A percentile compares a stretch with the other conserved stretches of the same genome.
Conservation (phyloP, 2,888 invertebrate species). For the Drosophila formosana region DNA sequence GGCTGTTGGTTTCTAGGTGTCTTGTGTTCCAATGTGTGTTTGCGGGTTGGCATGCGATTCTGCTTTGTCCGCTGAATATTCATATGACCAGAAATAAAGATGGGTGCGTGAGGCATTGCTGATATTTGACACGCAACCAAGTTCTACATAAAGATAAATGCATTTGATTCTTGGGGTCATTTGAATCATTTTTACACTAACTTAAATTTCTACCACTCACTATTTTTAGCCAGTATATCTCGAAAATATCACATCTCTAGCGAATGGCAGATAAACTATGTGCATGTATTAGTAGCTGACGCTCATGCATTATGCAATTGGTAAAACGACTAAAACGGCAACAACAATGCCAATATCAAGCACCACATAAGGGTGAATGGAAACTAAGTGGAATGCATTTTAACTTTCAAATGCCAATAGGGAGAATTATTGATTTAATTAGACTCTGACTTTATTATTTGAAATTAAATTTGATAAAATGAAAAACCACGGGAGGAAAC, state of each 20-base stretch:
- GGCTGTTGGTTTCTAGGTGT: slow-evolving; percentile 17
- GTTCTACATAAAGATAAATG: no score
- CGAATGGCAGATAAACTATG: slow-evolving; percentile 22
- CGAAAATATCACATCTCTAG: slow-evolving; percentile 9
- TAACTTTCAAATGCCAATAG: slow-evolving; percentile 17
- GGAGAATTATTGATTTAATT: slow-evolving; percentile 11
- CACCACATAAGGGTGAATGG: slow-evolving; percentile 8
- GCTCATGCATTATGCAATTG: slow-evolving; percentile 74
- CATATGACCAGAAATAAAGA: slow-evolving; percentile 36
- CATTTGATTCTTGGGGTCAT: not conserved
- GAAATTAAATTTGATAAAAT: not conserved
- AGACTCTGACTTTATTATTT: not conserved
- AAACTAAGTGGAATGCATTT: slow-evolving; percentile 21
- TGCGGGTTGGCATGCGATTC: slow-evolving; percentile 9
- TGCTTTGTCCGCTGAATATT: slow-evolving; percentile 57
- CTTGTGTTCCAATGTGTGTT: slow-evolving; percentile 13
- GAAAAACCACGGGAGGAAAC: no score
- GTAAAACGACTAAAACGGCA: slow-evolving; percentile 31
- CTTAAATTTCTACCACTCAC: not conserved
- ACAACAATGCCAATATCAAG: slow-evolving; percentile 21
- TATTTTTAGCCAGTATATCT: not conserved
- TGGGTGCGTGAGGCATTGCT: not conserved
- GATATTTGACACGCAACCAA: no score
- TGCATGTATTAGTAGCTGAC: slow-evolving; percentile 44
- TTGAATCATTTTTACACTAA: not conserved